phyloP scores from a whole-genome alignment of 2,888 invertebrate genomes.

The Pammene aurita region DNA sequence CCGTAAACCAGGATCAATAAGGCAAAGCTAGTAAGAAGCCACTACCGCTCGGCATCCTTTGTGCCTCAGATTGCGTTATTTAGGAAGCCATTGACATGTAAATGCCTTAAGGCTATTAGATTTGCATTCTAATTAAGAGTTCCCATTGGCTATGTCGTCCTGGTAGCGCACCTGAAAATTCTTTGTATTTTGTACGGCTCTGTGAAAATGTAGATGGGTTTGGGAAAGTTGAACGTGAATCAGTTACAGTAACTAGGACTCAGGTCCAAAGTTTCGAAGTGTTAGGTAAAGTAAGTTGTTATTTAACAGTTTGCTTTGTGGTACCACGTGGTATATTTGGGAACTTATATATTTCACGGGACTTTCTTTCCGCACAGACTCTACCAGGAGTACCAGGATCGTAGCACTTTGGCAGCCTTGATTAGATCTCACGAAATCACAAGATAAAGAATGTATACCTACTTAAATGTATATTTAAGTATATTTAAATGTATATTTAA shows the following conservation, averaged over 20 bases:
- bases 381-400: no score
- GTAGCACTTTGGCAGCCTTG: no score
- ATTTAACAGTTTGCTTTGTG: not conserved
- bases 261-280: not conserved
- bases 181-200: conserved; percentile 18
- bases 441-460: no score
- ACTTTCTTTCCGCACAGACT: no score
- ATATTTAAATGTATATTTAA: no score
- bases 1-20: conserved; percentile 65
- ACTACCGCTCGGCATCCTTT: conserved; percentile 62
- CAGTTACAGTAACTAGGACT: not conserved
- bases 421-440: no score
- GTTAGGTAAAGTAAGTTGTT: not conserved
- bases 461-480: no score
- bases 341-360: no score
- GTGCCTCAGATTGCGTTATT: conserved; percentile 74
- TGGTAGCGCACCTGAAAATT: conserved; percentile 36
- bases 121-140: conserved; percentile 81
- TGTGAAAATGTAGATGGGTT: conserved; percentile 2
- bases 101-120: conserved; percentile 79
- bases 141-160: conserved; percentile 55
- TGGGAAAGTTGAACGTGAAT: not conserved
- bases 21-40: conserved; percentile 58
- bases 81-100: conserved; percentile 80
- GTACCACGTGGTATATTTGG: not conserved